A percentile compares a stretch with the other conserved stretches of the same genome.
phyloP scores from a whole-genome alignment of 2,888 invertebrate genomes.

The Caenorhabditis imperialis region DNA sequence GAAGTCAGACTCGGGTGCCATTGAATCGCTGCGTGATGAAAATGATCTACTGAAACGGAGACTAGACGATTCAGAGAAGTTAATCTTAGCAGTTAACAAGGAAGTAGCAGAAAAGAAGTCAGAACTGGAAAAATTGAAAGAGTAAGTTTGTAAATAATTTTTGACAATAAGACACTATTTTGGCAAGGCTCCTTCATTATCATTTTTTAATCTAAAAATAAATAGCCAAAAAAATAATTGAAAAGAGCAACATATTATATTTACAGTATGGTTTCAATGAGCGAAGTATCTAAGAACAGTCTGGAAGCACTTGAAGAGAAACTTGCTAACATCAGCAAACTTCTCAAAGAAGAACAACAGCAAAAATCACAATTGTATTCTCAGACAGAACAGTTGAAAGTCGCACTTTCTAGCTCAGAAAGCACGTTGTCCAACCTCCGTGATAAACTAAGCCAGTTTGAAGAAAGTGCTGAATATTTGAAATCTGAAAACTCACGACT shows the following conservation, averaged over 20 bases:
- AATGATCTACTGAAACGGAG: slow-evolving; percentile 50
- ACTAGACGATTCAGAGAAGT: slow-evolving; percentile 41
- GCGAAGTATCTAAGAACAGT: slow-evolving; percentile 34
- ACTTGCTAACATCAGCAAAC: slow-evolving; percentile 22
- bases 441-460: slow-evolving; percentile 34
- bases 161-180: too few relatives aligned
- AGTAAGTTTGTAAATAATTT: too few relatives aligned
- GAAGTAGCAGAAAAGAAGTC: slow-evolving; percentile 18
- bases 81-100: slow-evolving; percentile 7
- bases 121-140: slow-evolving; percentile 34
- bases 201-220: too few relatives aligned
- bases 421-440: slow-evolving; percentile 31
- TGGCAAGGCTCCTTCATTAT: too few relatives aligned
- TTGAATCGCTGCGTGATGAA: slow-evolving; percentile 54
- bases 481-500: slow-evolving; percentile 30
- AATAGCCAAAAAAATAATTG: not conserved
- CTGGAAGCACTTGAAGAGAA: slow-evolving; percentile 43
- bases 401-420: slow-evolving; percentile 34
- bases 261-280: slow-evolving; percentile 25
- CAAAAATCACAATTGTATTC: slow-evolving; percentile 28
- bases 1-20: slow-evolving; percentile 59
- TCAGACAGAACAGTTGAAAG: slow-evolving; percentile 41
- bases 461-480: slow-evolving; percentile 27
- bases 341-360: slow-evolving; percentile 33
- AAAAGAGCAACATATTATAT: too few relatives aligned